These are phyloP conservation scores for Drosophila gaucha DNA, from an alignment of 2,888 invertebrate genomes.

Conservation along the genomic window DNA sequence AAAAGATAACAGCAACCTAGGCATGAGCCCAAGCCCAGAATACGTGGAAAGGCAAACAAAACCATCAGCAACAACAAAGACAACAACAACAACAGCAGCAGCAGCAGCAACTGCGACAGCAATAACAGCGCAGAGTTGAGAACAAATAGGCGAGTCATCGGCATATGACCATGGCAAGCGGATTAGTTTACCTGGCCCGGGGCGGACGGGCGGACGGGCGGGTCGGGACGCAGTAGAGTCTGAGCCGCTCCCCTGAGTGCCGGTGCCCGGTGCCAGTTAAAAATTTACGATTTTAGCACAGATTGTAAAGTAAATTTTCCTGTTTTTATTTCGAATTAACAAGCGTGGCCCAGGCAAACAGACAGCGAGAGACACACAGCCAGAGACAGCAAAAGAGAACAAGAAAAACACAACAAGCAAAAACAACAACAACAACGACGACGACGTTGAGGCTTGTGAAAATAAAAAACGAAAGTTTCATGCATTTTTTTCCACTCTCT, in stretches of 20 bases:
- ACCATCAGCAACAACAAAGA: conserved; percentile 1
- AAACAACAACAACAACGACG: conserved; percentile 20
- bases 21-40: conserved; percentile 51
- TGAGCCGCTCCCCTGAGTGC: conserved; percentile 60
- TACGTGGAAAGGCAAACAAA: conserved; percentile 56
- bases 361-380: conserved; percentile 25
- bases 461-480: conserved; percentile 76
- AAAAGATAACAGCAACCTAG: conserved; percentile 75
- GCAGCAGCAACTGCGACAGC: conserved; percentile 5
- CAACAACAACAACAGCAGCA: not conserved
- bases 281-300: conserved; percentile 82
- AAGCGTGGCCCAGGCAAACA: conserved; percentile 60
- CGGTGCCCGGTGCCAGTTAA: conserved; percentile 53
- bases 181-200: conserved; percentile 68
- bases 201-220: conserved; percentile 2
- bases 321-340: conserved; percentile 81
- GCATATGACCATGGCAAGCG: conserved; percentile 70
- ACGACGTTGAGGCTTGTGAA: conserved; percentile 32
- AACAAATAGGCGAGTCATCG: conserved; percentile 75
- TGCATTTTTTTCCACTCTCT: conserved; percentile 27
- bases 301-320: conserved; percentile 82
- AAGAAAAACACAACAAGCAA: conserved; percentile 8
- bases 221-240: conserved; percentile 6
- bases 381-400: conserved; percentile 1
- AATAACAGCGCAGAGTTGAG: conserved; percentile 41